Base-by-base conservation (phyloP, 2,113 vertebrate species). In the Condylura cristata region DNA sequence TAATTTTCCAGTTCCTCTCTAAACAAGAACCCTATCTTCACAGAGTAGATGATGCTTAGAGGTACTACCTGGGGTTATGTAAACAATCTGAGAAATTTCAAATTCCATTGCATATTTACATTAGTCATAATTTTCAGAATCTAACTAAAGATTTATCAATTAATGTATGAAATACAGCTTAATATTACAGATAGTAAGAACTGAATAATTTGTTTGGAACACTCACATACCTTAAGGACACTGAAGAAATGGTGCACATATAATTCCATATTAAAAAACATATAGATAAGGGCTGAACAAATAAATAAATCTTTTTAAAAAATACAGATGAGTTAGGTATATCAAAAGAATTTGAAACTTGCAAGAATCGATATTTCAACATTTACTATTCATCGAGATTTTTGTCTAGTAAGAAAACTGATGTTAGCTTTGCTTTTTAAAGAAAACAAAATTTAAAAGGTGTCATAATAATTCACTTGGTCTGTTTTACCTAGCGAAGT, bases 281-380 rank as follows among this genome's bases (percentile, higher is more conserved):
- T 68, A 28, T 3, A 53, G 12, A 79, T 41, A 20, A 82, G 13
- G n/a, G n/a, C n/a, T n/a, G n/a, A n/a, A n/a, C n/a, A n/a, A n/a
- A n/a, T n/a, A n/a, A n/a, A n/a, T n/a, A n/a, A n/a, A n/a, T n/a
- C n/a, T n/a, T n/a, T n/a, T n/a, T n/a, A n/a, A n/a, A n/a, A n/a
- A n/a, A n/a, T n/a, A 28, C 4, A 53, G 12, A 79, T 41, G 26
- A 82, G 13, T 24, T 82, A 92, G 41, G 34, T 58, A 75, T n/a
- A 63, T 17, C 39, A 66, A 46, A 41, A 90, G 5, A 28, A 70
- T 87, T 32, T 83, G 26, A 85, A 93, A 95, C 72, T 61, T 94
- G 70, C 94, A 17, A 85, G 11, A 84, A 90, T 83, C 56, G 60
- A 16, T 83, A 83, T 61, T 75, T 26, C 41, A 56, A 82, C 0